Base-by-base conservation (phyloP, 2,113 vertebrate species). In the Myrmophylax atrothorax region DNA sequence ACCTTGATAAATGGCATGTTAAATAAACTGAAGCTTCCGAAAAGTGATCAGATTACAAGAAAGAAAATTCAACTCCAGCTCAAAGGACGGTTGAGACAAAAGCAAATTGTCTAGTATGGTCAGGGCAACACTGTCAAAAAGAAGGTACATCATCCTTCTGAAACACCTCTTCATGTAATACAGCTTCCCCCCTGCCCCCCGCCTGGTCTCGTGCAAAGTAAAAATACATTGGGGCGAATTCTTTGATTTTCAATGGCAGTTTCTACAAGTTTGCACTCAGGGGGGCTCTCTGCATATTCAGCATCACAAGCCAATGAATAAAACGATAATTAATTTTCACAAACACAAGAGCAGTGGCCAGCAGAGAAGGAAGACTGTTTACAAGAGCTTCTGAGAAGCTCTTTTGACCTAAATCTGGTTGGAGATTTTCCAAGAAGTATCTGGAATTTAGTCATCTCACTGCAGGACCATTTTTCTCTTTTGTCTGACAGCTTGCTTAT, bases 11-110 rank as follows among this genome's bases (percentile, higher is more conserved):
- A 90, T 38, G 56, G 70, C 58, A 94, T 0, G 15, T 88, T 95
- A 97, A 97, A 85, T 85, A 97, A 91, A 91, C 78, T 91, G 46
- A 40, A 91, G 72, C 55, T 94, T 90, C 58, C 7, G 3, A 79
- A 82, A 67, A 90, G 38, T 55, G 63, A 96, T 96, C 87, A 93
- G 89, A 96, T 86, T 83, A 84, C 53, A 93, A 90, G 74, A 95
- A 79, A 59, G 78, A 94, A 91, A 93, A 73, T 35, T 35, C 37
- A 84, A 35, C 68, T 87, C 28, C 8, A 38, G 28, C 74, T 86
- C 29, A 85, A 83, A 93, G 53, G n/a, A 89, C 33, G 56, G 53
- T 22, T 55, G 76, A 88, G 72, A 84, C 14, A 89, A 94, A 77
- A 94, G 69, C 47, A 87, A 89, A 75, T 25, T 87, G 31, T 26